A percentile compares a stretch with the other conserved stretches of the same genome.
Conservation (phyloP, 2,797 vertebrate species). For the Lateolabrax maculatus region DNA sequence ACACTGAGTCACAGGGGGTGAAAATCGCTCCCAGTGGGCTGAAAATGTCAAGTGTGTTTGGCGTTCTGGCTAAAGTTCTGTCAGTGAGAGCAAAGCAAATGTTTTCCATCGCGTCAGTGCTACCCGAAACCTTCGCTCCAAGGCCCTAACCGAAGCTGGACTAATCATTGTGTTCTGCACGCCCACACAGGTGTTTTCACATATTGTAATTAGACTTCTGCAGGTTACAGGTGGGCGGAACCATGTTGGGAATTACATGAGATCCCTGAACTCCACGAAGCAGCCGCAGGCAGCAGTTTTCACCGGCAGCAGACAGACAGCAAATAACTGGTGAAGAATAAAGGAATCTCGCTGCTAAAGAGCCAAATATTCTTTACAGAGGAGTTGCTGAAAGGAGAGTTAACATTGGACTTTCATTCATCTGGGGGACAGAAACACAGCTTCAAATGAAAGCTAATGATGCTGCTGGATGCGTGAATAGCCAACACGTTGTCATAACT, state of each 20-base stretch:
- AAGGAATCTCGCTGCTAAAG: not conserved
- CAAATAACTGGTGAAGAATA: not conserved
- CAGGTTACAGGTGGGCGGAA: not conserved
- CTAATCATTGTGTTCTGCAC: not conserved
- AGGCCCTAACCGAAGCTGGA: not conserved
- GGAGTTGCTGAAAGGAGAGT: no score
- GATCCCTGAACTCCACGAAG: not conserved
- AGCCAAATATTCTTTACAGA: not conserved
- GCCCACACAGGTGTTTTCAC: not conserved
- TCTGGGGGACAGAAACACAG: not conserved
- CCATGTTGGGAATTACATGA: not conserved
- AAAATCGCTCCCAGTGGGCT: not conserved
- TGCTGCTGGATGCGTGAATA: not conserved
- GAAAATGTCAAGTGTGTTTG: slow-evolving; percentile 21
- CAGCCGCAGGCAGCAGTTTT: not conserved
- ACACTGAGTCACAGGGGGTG: not conserved
- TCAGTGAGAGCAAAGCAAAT: not conserved
- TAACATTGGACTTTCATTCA: not conserved
- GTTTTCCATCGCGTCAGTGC: not conserved
- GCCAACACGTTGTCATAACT: not conserved
- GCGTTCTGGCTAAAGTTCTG: not conserved
- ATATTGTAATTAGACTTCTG: not conserved
- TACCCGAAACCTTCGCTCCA: not conserved
- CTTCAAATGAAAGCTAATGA: not conserved
- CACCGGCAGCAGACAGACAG: not conserved